Evolutionary conservation across 2,797 vertebrate species (phyloP), one percentile per base, ranked within the genome.

Genomic region (Capromys pilorides): DNA sequence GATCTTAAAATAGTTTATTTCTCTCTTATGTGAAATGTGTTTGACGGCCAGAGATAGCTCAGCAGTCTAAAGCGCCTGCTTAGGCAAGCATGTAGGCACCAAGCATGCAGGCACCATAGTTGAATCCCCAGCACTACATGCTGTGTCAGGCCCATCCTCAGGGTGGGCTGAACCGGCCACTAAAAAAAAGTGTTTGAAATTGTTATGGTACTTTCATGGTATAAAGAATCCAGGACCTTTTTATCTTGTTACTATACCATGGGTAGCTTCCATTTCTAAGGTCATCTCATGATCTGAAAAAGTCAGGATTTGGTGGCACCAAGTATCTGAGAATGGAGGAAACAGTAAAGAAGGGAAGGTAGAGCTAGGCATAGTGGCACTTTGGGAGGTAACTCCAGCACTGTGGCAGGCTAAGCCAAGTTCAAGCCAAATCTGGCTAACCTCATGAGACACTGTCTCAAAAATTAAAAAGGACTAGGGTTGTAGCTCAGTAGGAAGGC

Each of bases 21-120:
- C 33, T 92, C 59, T 80, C 59, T 81, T 49, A 62, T n/a, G 31
- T 67, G 66, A 88, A 90, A 82, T 75, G 85, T 88, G 41, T 67
- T 49, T 79, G 66, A 45, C 4, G 45, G 45, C 45, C 8, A 8
- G 45, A 45, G 45, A 45, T 45, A 45, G 45, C 45, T 45, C 45
- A 45, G 45, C 45, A 45, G 45, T 45, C 45, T 45, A 45, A 45
- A 45, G 45, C 45, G 45, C 45, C 45, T 45, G 45, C 45, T 45
- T 14, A 54, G 51, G 51, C 13, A 54, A 54, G 51, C 45, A 45
- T 8, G 45, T 8, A 4, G 8, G 45, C 45, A 45, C 45, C 45
- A 45, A n/a, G n/a, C 45, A 45, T 8, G 45, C 45, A 4, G 8
- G 45, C 45, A 45, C 45, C 45, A 45, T 8, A 45, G 45, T 45